Percentiles rank a stretch among this genome's conserved stretches.
These are phyloP conservation scores for Oryctes rhinoceros DNA, from an alignment of 1,140 invertebrate genomes.

Conservation along the genomic window DNA sequence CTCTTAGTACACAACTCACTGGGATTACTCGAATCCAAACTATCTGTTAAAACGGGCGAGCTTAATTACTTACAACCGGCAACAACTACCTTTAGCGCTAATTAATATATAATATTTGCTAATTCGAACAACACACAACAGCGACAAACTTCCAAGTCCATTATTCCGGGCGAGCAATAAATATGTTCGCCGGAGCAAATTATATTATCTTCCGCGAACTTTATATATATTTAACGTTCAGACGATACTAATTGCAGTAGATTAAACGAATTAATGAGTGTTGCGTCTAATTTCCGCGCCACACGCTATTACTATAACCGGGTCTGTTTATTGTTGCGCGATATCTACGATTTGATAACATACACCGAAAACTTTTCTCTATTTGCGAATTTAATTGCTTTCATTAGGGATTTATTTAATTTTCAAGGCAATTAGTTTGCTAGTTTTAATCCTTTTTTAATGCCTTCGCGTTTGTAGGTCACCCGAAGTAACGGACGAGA, in stretches of 20 bases:
- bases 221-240: conserved; percentile 37
- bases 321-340: conserved; percentile 33
- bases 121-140: conserved; percentile 16
- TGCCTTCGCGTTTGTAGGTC: neutral
- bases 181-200: conserved; percentile 6
- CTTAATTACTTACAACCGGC: neutral
- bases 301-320: conserved; percentile 34
- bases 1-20: too few species aligned
- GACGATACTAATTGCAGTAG: conserved; percentile 37
- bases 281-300: conserved; percentile 26
- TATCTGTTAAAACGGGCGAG: neutral
- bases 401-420: conserved; percentile 38
- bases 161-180: conserved; percentile 8
- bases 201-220: conserved; percentile 30
- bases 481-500: neutral
- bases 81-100: conserved; percentile 16
- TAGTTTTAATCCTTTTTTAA: conserved; percentile 23
- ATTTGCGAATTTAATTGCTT: conserved; percentile 31
- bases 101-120: conserved; percentile 23
- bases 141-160: neutral
- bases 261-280: conserved; percentile 37
- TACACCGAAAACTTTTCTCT: conserved; percentile 28
- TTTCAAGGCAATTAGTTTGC: conserved; percentile 23
- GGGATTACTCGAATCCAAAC: too few species aligned
- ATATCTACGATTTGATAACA: conserved; percentile 35